Base-by-base conservation (phyloP, 1,140 invertebrate genomes). In the Papilio helenus region DNA sequence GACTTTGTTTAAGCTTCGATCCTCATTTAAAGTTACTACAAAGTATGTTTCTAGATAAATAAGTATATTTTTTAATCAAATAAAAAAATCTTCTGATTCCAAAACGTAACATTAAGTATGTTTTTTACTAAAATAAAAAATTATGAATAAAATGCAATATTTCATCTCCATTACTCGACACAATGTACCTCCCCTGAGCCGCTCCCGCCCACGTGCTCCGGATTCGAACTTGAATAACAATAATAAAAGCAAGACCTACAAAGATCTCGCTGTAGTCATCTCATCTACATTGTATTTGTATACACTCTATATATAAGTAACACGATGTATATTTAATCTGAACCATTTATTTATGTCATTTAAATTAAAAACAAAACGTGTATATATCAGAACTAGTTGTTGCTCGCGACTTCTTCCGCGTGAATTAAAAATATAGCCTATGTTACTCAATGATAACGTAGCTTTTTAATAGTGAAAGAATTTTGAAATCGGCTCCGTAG, bases 161-260 rank as follows among this genome's bases (percentile, higher is more conserved):
- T 68, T 68, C 3, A 68, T 12, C 18, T 34, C 61, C 61, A 68
- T 29, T 12, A 34, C 61, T 29, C 12, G 4, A 3, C 26, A 68
- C 61, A 68, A 68, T 68, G 26, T 34, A 26, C 61, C 61, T 29
- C 61, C 61, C 26, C 23, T 68, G 61, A 29, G 26, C 26, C 23
- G 55, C 46, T 20, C 9, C 23, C 61, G 61, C 61, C 61, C 61
- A 68, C 61, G 26, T 29, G 61, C 61, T 68, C 61, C 18, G 61
- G 61, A 68, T 68, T 68, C 26, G 4, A 68, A 68, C 61, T 29
- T 68, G 26, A 29, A 79, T 55, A 61, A 79, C 72, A 79, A 74
- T 71, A 79, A 72, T 78, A 78, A 79, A 79, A 51, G 79, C 82
- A 76, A 83, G 76, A 79, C 79, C 68, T 73, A 72, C 79, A 79